Evolutionary conservation across 2,113 vertebrate species (phyloP).

Genomic region (Castor canadensis): DNA sequence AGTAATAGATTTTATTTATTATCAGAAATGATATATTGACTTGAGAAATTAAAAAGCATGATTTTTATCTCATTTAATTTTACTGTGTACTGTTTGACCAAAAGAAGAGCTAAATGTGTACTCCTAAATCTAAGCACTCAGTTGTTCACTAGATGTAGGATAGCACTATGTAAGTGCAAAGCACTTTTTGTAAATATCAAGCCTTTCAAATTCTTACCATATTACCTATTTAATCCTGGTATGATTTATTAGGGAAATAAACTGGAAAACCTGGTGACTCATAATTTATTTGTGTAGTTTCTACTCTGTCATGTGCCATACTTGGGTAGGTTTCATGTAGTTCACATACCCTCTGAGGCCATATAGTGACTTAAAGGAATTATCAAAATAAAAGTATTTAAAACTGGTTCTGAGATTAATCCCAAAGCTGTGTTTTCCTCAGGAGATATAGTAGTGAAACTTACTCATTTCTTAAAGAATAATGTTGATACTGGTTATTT

Average conservation of each 20-base stretch:
- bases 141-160: not conserved
- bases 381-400: not conserved
- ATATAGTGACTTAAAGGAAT: not conserved
- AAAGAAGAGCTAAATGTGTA: not conserved
- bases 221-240: not conserved
- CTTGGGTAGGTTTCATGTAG: not conserved
- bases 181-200: not conserved
- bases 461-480: too few relatives aligned
- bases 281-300: not conserved
- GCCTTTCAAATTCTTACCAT: not conserved
- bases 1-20: not conserved
- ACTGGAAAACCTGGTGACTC: not conserved
- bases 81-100: not conserved
- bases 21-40: not conserved
- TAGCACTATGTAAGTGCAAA: not conserved
- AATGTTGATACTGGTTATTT: not conserved
- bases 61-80: conserved; percentile 20
- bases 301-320: not conserved
- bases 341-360: not conserved
- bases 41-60: not conserved
- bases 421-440: not conserved
- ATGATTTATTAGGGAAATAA: not conserved
- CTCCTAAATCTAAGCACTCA: not conserved
- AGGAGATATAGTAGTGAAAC: not conserved
- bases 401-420: not conserved